A percentile compares a stretch with the other conserved stretches of the same genome.
Evolutionary conservation across 2,888 invertebrate species (phyloP).

Genomic region (Didymodactylos carnosus): DNA sequence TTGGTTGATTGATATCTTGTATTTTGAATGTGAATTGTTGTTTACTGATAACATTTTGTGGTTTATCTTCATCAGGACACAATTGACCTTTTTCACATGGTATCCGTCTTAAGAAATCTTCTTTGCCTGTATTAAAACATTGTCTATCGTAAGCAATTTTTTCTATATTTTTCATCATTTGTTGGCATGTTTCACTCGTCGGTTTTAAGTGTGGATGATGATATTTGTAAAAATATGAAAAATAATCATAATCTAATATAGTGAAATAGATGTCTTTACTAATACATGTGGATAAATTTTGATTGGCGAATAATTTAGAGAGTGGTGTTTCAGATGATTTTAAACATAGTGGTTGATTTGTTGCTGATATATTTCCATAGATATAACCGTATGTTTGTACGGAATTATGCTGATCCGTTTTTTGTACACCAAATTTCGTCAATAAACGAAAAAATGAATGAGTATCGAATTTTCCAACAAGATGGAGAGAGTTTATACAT

Average conservation of each 20-base stretch:
- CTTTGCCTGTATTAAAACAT: slow-evolving; percentile 55
- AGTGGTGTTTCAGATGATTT: slow-evolving; percentile 43
- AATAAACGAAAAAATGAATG: slow-evolving; percentile 54
- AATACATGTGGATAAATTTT: slow-evolving; percentile 71
- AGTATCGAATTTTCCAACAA: slow-evolving; percentile 29
- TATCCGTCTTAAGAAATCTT: slow-evolving; percentile 59
- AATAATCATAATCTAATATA: background rate
- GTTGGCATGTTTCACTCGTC: slow-evolving; percentile 41
- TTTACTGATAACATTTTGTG: slow-evolving; percentile 60
- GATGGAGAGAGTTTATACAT: no score
- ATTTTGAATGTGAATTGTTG: slow-evolving; percentile 85
- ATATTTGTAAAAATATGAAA: background rate
- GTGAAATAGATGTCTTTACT: slow-evolving; percentile 42
- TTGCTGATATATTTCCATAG: slow-evolving; percentile 80
- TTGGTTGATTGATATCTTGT: slow-evolving; percentile 65
- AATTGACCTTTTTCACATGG: slow-evolving; percentile 57
- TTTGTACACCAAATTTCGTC: slow-evolving; percentile 85
- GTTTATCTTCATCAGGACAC: slow-evolving; percentile 66
- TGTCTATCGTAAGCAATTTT: slow-evolving; percentile 59
- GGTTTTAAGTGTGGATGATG: background rate
- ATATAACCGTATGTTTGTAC: slow-evolving; percentile 77
- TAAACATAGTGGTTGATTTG: slow-evolving; percentile 41
- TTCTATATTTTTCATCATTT: slow-evolving; percentile 67
- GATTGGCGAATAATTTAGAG: slow-evolving; percentile 71
- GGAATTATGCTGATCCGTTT: slow-evolving; percentile 64